Conservation (phyloP, 2,888 invertebrate species). For the Coecobrya sp. region DNA sequence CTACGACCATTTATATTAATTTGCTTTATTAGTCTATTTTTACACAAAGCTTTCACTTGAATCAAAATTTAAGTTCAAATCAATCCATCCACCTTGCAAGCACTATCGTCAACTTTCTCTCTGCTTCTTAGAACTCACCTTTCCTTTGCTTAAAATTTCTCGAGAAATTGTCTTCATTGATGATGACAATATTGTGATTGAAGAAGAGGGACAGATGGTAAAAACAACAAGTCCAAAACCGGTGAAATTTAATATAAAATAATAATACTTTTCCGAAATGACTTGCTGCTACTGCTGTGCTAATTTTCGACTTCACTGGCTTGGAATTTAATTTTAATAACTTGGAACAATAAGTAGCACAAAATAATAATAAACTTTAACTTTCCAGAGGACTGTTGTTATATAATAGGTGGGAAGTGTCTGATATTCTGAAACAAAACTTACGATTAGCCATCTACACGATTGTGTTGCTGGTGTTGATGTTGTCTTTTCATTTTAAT, state of each 20-base stretch:
- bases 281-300: conserved; percentile 40
- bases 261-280: not conserved
- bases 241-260: conserved; percentile 15
- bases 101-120: too few relatives aligned
- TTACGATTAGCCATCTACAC: not conserved
- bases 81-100: too few relatives aligned
- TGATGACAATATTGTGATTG: not conserved
- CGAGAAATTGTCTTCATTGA: not conserved
- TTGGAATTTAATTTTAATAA: conserved; percentile 79
- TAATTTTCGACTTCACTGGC: conserved; percentile 67
- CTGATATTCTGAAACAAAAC: conserved; percentile 13
- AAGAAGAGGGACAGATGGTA: conserved; percentile 28
- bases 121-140: too few relatives aligned
- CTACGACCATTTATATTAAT: too few relatives aligned
- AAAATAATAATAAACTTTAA: conserved; percentile 38
- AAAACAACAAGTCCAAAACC: conserved; percentile 31
- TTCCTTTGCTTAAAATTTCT: not conserved
- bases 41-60: too few relatives aligned
- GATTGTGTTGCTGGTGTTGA: not conserved
- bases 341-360: conserved; percentile 65
- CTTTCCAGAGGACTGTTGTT: not conserved
- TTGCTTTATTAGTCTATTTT: too few relatives aligned
- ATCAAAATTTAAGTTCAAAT: too few relatives aligned
- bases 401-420: not conserved
- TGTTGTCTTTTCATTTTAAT: conserved; percentile 45